These are phyloP conservation scores for Drosophila koepferae DNA, from an alignment of 2,888 invertebrate genomes.

Conservation along the genomic window DNA sequence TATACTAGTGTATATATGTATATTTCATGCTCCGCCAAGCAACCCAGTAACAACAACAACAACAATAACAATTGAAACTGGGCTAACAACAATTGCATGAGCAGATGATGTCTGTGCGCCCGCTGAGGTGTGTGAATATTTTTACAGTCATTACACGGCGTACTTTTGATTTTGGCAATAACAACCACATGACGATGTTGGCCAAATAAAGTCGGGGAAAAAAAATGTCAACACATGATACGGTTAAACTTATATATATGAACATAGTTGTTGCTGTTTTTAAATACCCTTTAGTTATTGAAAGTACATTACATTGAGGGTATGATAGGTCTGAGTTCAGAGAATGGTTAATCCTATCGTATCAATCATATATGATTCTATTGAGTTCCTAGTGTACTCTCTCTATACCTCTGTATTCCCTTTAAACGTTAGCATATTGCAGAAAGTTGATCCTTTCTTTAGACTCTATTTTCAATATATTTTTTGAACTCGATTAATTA, in stretches of 20 bases:
- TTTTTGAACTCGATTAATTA: not conserved
- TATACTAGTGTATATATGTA: conserved; percentile 30
- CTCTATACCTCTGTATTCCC: not conserved
- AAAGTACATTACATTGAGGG: not conserved
- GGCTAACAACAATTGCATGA: conserved; percentile 77
- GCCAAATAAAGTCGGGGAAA: conserved; percentile 65
- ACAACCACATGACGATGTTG: conserved; percentile 33
- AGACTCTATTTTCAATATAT: not conserved
- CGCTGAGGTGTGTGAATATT: conserved; percentile 74
- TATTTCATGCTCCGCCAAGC: conserved; percentile 53
- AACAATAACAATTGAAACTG: conserved; percentile 53
- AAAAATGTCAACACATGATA: conserved; percentile 74
- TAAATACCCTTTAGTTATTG: not conserved
- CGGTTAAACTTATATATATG: conserved; percentile 18
- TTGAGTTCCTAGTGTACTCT: not conserved
- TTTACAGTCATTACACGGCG: conserved; percentile 66
- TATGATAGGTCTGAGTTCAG: not conserved
- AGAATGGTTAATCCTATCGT: not conserved
- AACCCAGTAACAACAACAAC: conserved; percentile 25
- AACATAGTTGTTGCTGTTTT: conserved; percentile 5
- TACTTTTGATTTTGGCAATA: conserved; percentile 48
- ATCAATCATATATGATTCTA: not conserved
- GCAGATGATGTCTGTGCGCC: conserved; percentile 51
- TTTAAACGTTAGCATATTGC: too few species aligned
- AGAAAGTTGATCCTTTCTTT: not conserved